A percentile compares a stretch with the other conserved stretches of the same genome.
Conservation (phyloP, 2,113 vertebrate species). For the Leptocoma aspasia region DNA sequence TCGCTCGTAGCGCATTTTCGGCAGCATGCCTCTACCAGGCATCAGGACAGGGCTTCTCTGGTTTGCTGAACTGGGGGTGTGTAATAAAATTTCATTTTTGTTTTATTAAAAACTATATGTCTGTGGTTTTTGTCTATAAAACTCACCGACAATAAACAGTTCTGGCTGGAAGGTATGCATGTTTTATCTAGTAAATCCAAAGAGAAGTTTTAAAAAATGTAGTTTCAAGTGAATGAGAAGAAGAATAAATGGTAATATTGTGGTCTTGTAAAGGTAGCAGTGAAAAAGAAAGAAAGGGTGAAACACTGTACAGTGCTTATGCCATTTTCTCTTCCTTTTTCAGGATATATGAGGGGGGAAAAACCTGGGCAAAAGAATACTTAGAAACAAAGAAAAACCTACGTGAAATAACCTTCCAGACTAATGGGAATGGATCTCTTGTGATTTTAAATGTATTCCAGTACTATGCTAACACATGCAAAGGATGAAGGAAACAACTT, state of each 20-base stretch:
- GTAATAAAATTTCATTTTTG: background rate
- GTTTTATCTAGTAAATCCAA: background rate
- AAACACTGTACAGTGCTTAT: background rate
- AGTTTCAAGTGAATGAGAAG: background rate
- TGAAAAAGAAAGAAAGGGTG: background rate
- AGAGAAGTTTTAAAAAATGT: background rate
- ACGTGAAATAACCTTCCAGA: background rate
- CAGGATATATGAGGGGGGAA: background rate
- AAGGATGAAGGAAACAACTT: constrained; percentile 24
- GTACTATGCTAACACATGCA: background rate
- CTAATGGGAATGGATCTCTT: constrained; percentile 2
- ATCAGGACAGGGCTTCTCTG: background rate
- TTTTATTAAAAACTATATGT: background rate
- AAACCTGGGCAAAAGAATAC: background rate
- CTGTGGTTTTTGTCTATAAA: background rate
- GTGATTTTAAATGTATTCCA: constrained; percentile 20
- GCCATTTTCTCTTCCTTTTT: background rate
- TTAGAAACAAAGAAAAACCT: background rate
- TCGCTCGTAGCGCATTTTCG: accelerated
- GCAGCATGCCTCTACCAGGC: accelerated
- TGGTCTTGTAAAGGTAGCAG: background rate
- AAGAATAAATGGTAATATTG: background rate
- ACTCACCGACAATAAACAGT: background rate
- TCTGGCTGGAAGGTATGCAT: background rate
- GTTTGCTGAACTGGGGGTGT: background rate